Base-by-base conservation (phyloP, 2,113 vertebrate genomes). In the Antechinus stuartii region DNA sequence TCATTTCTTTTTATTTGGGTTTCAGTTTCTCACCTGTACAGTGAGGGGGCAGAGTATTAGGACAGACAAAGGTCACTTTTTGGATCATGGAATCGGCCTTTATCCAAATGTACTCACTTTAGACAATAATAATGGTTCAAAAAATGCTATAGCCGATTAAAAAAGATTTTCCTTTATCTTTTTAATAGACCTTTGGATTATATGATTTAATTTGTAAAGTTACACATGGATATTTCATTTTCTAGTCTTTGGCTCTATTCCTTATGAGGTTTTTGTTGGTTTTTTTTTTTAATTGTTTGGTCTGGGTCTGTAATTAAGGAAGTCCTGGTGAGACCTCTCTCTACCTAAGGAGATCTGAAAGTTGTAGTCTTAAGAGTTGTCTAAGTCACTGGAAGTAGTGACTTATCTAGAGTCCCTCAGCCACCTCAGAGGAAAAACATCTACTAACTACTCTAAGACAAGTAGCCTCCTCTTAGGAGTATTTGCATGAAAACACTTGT, bases 401-500 rank as follows among this genome's bases (percentile, higher is more conserved):
- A 94, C 52, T 91, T 96, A 50, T 25, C 95, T 30, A 94, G 92
- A 35, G 24, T 25, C 92, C 91, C 19, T 1, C 52, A 92, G 23
- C n/a, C 56, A 97, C 47, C 7, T 42, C n/a, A 8, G 68, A 76
- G 35, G 35, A 7, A 84, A 84, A 8, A 42, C 6, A 5, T 68
- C 61, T 68, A 19, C 42, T 19, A 42, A n/a, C 68, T 23, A 76
- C 35, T n/a, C 35, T 76, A 84, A 42, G 68, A 42, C 68, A 84
- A 42, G 68, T n/a, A 84, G n/a, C 61, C 35, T n/a, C 30, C 3
- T 26, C 2, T 46, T 91, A 93, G 54, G 25, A 42, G 50, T 91
- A 93, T 23, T 35, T 95, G 54, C 25, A 96, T 10, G 23, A 94
- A 95, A 91, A 95, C 26, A 30, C 92, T 46, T 53, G 54, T 26